A percentile compares a stretch with the other conserved stretches of the same genome.
Conservation (phyloP, 2,888 invertebrate genomes). For the Epicampocera succincta region DNA sequence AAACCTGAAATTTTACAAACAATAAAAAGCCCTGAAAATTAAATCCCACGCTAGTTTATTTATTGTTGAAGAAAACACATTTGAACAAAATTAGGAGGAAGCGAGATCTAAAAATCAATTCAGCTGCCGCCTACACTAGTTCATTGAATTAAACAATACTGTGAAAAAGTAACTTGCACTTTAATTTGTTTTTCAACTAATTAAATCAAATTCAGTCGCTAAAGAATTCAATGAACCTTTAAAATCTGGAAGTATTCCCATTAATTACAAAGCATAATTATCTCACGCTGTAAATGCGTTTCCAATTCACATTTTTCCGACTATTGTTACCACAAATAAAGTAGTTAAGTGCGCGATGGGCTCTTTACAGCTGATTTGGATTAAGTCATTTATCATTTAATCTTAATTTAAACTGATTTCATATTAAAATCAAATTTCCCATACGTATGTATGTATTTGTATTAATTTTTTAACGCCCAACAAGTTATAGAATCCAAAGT, state of each 20-base stretch:
- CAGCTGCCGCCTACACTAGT: conserved; percentile 58
- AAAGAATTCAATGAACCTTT: conserved; percentile 59
- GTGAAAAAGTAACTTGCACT: conserved; percentile 20
- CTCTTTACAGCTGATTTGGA: too few species aligned
- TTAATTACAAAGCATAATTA: conserved; percentile 32
- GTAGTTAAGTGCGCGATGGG: too few species aligned
- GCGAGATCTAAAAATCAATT: conserved; percentile 16
- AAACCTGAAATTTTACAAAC: conserved; percentile 19
- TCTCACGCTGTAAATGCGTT: conserved; percentile 35
- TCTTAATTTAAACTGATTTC: not conserved
- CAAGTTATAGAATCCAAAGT: too few species aligned
- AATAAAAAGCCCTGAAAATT: conserved; percentile 24
- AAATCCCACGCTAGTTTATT: conserved; percentile 62
- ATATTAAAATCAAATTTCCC: too few species aligned
- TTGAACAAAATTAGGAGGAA: conserved; percentile 38
- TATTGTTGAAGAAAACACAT: conserved; percentile 4
- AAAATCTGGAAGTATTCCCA: conserved; percentile 27
- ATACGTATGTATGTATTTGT: too few species aligned
- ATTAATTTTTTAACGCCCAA: too few species aligned
- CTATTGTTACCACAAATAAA: conserved; percentile 6
- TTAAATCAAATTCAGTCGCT: conserved; percentile 43
- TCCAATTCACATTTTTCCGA: not conserved
- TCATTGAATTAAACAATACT: conserved; percentile 25
- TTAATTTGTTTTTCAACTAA: conserved; percentile 34
- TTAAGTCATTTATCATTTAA: too few species aligned